A percentile compares a stretch with the other conserved stretches of the same genome.
These are phyloP conservation scores for Nymphicus hollandicus DNA, from an alignment of 2,113 vertebrate species.

Conservation along the genomic window DNA sequence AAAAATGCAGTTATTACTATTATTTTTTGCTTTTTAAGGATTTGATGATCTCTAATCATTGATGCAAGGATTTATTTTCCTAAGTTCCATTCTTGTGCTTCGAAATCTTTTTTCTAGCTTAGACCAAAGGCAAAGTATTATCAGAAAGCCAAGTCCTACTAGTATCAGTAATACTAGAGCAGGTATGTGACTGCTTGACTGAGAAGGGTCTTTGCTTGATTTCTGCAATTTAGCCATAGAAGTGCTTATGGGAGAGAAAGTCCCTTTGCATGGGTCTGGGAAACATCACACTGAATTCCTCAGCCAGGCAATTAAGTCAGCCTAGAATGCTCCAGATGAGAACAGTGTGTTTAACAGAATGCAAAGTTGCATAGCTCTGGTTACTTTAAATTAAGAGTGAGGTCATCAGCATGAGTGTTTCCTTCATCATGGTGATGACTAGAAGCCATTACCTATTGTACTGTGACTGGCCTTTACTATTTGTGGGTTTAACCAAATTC, in stretches of 20 bases:
- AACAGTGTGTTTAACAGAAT: not conserved
- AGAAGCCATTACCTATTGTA: not conserved
- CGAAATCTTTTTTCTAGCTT: not conserved
- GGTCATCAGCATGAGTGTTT: not conserved
- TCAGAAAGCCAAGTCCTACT: not conserved
- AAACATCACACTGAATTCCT: conserved; percentile 15
- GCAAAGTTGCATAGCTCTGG: not conserved
- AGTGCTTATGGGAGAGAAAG: not conserved
- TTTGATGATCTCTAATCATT: not conserved
- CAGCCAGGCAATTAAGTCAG: conserved; percentile 4
- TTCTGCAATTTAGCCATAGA: not conserved
- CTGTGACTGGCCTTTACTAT: not conserved
- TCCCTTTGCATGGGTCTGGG: not conserved
- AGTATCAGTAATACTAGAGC: not conserved
- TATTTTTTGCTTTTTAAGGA: not conserved
- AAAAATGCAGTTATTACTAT: not conserved
- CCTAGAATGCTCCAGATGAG: not conserved
- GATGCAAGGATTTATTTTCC: not conserved
- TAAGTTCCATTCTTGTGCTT: not conserved
- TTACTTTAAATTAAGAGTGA: conserved; percentile 22
- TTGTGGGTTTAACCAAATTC: conserved; percentile 1
- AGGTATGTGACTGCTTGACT: not conserved
- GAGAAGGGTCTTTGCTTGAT: not conserved
- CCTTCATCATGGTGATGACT: not conserved
- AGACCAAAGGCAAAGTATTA: not conserved